phyloP scores from a whole-genome alignment of 1,140 invertebrate genomes.

The Myzus persicae region DNA sequence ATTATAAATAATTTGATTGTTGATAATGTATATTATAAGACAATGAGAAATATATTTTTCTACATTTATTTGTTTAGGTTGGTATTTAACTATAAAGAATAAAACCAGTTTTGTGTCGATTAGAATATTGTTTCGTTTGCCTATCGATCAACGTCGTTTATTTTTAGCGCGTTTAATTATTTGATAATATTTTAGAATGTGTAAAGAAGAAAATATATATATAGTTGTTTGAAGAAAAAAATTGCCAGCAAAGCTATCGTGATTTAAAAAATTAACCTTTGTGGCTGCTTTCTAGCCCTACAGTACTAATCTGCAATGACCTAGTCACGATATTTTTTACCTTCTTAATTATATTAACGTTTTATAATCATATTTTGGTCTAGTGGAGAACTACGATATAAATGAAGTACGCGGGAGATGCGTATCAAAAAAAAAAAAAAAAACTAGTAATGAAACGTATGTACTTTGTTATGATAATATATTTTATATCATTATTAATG shows the following conservation, averaged over 20 bases:
- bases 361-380: neutral
- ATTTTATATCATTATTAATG: no score
- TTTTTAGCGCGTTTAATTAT: neutral
- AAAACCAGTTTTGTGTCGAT: neutral
- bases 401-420: no score
- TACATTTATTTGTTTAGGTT: neutral
- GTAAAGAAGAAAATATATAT: neutral
- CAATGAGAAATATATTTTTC: neutral
- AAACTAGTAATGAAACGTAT: no score
- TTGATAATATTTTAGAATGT: neutral
- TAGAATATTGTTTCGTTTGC: neutral
- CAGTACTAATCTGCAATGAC: neutral
- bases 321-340: neutral
- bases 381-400: no score
- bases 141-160: neutral
- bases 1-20: neutral
- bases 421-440: no score
- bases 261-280: neutral
- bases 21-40: no score
- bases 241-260: neutral
- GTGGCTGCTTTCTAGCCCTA: neutral
- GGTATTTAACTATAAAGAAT: neutral
- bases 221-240: neutral
- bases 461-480: no score
- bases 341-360: neutral